A percentile compares a stretch with the other conserved stretches of the same genome.
phyloP scores from a whole-genome alignment of 2,888 invertebrate genomes.

The Emmelina monodactyla region DNA sequence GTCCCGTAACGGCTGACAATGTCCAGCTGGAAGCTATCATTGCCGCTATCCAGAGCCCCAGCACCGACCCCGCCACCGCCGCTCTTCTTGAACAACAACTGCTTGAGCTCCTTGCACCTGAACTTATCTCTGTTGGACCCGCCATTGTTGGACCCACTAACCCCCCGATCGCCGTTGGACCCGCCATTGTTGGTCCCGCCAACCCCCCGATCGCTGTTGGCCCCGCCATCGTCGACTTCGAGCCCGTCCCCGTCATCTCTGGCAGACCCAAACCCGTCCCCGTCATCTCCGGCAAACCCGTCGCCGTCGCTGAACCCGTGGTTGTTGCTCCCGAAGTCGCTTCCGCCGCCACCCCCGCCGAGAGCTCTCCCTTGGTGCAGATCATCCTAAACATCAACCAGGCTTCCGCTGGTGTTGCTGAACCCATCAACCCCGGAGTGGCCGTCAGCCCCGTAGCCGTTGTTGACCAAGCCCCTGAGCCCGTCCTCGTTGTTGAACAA shows the following conservation, averaged over 20 bases:
- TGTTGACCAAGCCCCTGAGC: conserved; percentile 5
- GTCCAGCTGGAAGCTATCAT: no score
- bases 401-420: background rate
- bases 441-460: conserved; percentile 10
- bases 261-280: conserved; percentile 5
- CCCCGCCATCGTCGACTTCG: conserved; percentile 4
- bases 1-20: no score
- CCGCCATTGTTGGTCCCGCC: conserved; percentile 5
- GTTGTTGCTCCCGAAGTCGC: conserved; percentile 1
- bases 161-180: conserved; percentile 3
- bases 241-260: conserved; percentile 2
- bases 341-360: conserved; percentile 3
- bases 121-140: background rate
- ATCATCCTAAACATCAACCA: conserved; percentile 12
- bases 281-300: conserved; percentile 6
- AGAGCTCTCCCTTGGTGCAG: conserved; percentile 10
- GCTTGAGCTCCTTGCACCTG: background rate
- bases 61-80: background rate
- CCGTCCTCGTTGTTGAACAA: conserved; percentile 7
- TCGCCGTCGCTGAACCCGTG: conserved; percentile 7
- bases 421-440: conserved; percentile 1
- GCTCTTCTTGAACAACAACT: background rate
- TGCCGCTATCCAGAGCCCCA: no score
- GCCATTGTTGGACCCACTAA: conserved; percentile 3
- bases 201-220: background rate